Base-by-base conservation (phyloP, 2,113 vertebrate genomes). In the Indicator indicator region DNA sequence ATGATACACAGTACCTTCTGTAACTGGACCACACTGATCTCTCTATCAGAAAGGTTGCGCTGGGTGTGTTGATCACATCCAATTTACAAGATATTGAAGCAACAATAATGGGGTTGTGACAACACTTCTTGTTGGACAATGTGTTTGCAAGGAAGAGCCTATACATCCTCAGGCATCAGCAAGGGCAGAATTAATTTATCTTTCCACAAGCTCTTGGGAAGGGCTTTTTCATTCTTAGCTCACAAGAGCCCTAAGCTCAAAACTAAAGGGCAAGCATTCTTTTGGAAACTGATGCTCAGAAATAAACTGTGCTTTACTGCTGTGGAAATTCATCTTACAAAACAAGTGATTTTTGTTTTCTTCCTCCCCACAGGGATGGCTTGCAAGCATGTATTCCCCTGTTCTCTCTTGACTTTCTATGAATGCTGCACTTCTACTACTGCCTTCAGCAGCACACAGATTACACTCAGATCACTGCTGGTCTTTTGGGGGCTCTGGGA, bases 1-100 rank as follows among this genome's bases (percentile, higher is more conserved):
- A 85, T 80, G 38, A 73, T 79, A 30, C 54, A 54, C 55, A 70
- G 60, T 54, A 23, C 67, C n/a, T 88, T 88, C 48, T 81, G 72
- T 55, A 86, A 23, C n/a, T 63, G 38, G 67, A 74, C 26, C 46
- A 38, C 16, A n/a, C 93, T 0, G 0, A 72, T 83, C 83, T 62
- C 89, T 89, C 72, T 65, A n/a, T 89, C 74, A 94, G 92, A 94
- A 81, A 83, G 76, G 54, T 86, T 89, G 79, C 15, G 12, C 46
- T 64, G 44, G 30, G 42, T 46, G 46, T 83, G 60, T 40, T 73
- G 84, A 65, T 90, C 54, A 28, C 46, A 36, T 89, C 83, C 48
- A 83, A 69, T 84, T 79, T 85, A 81, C 36, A 95, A 86, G 94
- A 88, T 0, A 0, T 18, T 67, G 50, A 78, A 69, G 76, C 73